Conservation (phyloP, 1,140 invertebrate genomes). For the Brachionus plicatilis region DNA sequence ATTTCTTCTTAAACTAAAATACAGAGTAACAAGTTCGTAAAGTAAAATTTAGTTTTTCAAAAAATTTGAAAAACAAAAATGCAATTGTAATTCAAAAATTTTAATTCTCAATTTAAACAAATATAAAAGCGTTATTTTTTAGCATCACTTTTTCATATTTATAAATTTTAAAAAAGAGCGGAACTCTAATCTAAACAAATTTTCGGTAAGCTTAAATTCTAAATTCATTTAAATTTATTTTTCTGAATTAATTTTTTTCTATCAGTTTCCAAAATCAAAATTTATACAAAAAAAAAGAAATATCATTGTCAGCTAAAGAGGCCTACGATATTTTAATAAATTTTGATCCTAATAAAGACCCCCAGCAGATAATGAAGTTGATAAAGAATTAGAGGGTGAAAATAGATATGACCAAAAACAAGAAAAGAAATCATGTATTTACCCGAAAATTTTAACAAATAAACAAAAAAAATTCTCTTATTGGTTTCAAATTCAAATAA, state of each 20-base stretch:
- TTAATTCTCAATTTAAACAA: too few species aligned
- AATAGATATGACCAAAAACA: neutral
- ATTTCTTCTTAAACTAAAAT: too few species aligned
- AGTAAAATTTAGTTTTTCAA: too few species aligned
- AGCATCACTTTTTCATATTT: neutral
- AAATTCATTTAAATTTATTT: neutral
- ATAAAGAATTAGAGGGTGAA: neutral
- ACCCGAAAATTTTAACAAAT: neutral
- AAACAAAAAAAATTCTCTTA: neutral
- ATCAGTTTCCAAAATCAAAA: neutral
- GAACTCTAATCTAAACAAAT: neutral
- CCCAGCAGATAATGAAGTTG: neutral
- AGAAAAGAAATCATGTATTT: neutral
- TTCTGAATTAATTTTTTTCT: neutral
- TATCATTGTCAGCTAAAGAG: neutral
- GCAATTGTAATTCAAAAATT: too few species aligned
- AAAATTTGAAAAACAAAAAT: too few species aligned
- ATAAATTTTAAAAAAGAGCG: neutral
- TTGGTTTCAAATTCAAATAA: neutral
- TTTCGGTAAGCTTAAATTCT: neutral
- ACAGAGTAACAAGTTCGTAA: too few species aligned
- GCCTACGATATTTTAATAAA: neutral
- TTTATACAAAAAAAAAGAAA: neutral
- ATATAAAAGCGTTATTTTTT: neutral
- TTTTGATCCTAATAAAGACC: neutral